phyloP scores from a whole-genome alignment of 2,797 vertebrate genomes.

The Mastacembelus armatus region DNA sequence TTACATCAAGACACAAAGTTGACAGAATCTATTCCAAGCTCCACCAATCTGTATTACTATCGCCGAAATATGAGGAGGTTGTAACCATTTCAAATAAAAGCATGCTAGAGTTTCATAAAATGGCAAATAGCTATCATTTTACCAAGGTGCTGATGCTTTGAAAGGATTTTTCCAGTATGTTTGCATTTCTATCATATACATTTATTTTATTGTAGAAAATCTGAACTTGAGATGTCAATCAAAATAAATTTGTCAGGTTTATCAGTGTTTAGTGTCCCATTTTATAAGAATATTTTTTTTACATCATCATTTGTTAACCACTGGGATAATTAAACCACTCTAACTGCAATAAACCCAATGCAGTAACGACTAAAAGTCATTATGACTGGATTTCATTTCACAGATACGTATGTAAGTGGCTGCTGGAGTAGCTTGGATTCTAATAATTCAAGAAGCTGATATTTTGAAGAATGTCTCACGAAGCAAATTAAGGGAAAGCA shows the following conservation, averaged over 20 bases:
- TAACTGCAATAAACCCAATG: constrained; percentile 10
- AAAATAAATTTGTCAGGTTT: neutral
- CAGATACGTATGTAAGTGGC: neutral
- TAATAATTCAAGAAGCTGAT: neutral
- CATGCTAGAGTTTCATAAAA: constrained; percentile 14
- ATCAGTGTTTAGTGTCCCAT: neutral
- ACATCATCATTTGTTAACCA: neutral
- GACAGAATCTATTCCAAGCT: constrained; percentile 59
- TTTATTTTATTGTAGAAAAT: constrained; percentile 9
- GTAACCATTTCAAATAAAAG: constrained; percentile 36
- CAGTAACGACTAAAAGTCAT: neutral
- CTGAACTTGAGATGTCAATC: neutral
- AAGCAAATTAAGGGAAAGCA: neutral
- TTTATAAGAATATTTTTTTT: neutral
- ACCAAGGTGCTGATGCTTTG: constrained; percentile 15
- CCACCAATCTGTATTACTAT: constrained; percentile 62
- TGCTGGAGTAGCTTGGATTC: neutral
- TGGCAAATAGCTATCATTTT: constrained; percentile 39
- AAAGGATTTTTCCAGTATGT: constrained; percentile 21
- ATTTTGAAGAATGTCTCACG: constrained; percentile 13
- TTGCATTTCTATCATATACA: constrained; percentile 5
- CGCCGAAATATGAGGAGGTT: constrained; percentile 37
- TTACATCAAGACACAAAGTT: constrained; percentile 55
- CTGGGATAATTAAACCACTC: constrained; percentile 1
- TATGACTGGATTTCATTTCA: neutral